phyloP scores from a whole-genome alignment of 1,140 invertebrate species.

The Drosophila repletoides region DNA sequence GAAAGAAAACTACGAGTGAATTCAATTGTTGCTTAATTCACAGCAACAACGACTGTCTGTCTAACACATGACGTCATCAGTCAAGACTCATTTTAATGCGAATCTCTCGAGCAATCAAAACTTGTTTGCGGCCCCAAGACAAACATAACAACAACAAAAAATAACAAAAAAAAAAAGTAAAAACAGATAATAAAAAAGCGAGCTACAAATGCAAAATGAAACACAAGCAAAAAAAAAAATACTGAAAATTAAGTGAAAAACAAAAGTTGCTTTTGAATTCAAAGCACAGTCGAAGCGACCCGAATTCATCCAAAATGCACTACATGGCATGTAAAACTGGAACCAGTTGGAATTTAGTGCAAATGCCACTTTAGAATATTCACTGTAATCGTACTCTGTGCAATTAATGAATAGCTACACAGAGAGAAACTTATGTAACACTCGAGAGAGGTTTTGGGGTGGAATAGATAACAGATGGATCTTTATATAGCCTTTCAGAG shows the following conservation, averaged over 20 bases:
- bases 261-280: constrained; percentile 62
- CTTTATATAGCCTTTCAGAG: too few relatives aligned
- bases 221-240: constrained; percentile 6
- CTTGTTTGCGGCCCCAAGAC: constrained; percentile 62
- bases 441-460: too few relatives aligned
- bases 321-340: constrained; percentile 36
- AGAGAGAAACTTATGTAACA: too few relatives aligned
- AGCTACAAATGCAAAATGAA: constrained; percentile 61
- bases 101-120: constrained; percentile 62
- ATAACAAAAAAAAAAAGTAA: constrained; percentile 18
- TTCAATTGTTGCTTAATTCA: constrained; percentile 71
- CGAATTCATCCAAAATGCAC: constrained; percentile 23
- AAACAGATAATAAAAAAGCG: constrained; percentile 28
- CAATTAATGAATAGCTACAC: constrained; percentile 13
- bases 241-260: constrained; percentile 64
- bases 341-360: constrained; percentile 53
- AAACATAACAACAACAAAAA: constrained; percentile 28
- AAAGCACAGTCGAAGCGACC: constrained; percentile 32
- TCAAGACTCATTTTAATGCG: constrained; percentile 46
- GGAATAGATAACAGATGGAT: too few relatives aligned
- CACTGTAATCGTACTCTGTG: constrained; percentile 21
- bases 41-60: background rate
- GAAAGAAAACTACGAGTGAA: constrained; percentile 39
- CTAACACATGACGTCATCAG: constrained; percentile 59
- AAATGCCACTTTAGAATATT: constrained; percentile 48